phyloP scores from a whole-genome alignment of 2,888 invertebrate species.

The Leptodirus hochenwartii region DNA sequence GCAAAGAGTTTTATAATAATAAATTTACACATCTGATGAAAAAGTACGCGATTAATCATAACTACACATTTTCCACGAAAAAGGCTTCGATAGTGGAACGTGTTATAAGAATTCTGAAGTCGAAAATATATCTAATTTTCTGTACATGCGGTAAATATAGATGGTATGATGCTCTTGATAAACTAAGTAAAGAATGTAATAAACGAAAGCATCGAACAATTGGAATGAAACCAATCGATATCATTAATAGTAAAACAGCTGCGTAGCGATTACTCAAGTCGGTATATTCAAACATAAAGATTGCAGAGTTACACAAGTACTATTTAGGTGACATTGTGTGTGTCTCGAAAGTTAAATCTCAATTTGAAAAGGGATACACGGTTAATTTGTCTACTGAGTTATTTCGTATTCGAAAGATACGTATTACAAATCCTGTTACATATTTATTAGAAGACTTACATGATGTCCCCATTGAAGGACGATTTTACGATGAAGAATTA shows the following conservation, averaged over 20 bases:
- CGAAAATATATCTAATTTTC: slow-evolving; percentile 9
- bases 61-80: slow-evolving; percentile 12
- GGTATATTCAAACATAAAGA: slow-evolving; percentile 14
- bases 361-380: slow-evolving; percentile 20
- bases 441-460: slow-evolving; percentile 17
- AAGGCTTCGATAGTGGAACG: slow-evolving; percentile 14
- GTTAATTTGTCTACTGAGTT: slow-evolving; percentile 21
- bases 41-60: slow-evolving; percentile 15
- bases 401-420: slow-evolving; percentile 17
- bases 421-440: slow-evolving; percentile 17
- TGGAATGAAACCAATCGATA: slow-evolving; percentile 18
- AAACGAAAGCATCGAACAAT: slow-evolving; percentile 20
- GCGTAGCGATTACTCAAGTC: slow-evolving; percentile 13
- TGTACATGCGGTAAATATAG: slow-evolving; percentile 16
- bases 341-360: slow-evolving; percentile 17
- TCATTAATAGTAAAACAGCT: slow-evolving; percentile 19
- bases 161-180: slow-evolving; percentile 14
- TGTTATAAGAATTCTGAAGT: slow-evolving; percentile 14
- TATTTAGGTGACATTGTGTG: slow-evolving; percentile 19
- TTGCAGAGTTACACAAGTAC: slow-evolving; percentile 13
- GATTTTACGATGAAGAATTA: slow-evolving; percentile 15
- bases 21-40: slow-evolving; percentile 15
- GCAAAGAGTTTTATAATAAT: slow-evolving; percentile 18
- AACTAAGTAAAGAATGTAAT: slow-evolving; percentile 17
- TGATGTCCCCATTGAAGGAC: slow-evolving; percentile 14